These are phyloP conservation scores for Spicauda simplicius DNA, from an alignment of 2,888 invertebrate genomes.

Conservation along the genomic window DNA sequence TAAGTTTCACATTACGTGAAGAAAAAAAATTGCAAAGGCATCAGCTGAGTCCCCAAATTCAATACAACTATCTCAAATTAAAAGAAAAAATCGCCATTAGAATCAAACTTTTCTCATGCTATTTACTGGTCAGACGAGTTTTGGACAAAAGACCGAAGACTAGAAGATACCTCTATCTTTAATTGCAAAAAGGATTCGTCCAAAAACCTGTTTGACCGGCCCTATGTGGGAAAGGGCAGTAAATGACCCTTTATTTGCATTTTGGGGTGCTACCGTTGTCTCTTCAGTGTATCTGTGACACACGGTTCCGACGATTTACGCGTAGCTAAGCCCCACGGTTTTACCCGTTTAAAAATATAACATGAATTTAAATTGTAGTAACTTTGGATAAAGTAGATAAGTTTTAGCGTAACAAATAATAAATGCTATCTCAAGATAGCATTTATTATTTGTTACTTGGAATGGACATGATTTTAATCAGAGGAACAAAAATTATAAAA, in stretches of 20 bases:
- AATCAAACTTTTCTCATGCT: slow-evolving; percentile 56
- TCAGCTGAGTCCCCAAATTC: too few relatives aligned
- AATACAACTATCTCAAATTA: too few relatives aligned
- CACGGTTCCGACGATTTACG: slow-evolving; percentile 41
- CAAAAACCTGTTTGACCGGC: slow-evolving; percentile 76
- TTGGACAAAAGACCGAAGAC: slow-evolving; percentile 71
- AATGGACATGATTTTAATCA: too few relatives aligned
- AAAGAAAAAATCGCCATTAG: slow-evolving; percentile 10
- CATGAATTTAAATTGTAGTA: too few relatives aligned
- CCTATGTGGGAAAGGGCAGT: slow-evolving; percentile 74
- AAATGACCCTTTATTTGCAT: slow-evolving; percentile 76
- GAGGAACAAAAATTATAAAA: too few relatives aligned
- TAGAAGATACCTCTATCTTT: slow-evolving; percentile 58
- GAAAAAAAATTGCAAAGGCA: too few relatives aligned
- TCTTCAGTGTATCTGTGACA: slow-evolving; percentile 45
- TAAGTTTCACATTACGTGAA: too few relatives aligned
- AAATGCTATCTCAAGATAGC: too few relatives aligned
- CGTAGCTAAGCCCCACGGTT: background rate
- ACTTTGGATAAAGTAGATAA: too few relatives aligned
- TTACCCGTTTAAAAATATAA: too few relatives aligned
- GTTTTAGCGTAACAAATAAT: too few relatives aligned
- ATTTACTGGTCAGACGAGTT: slow-evolving; percentile 72
- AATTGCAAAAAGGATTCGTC: slow-evolving; percentile 63
- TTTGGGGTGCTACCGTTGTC: slow-evolving; percentile 39
- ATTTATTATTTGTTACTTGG: too few relatives aligned